Evolutionary conservation across 2,888 invertebrate species (phyloP), one percentile per base, ranked within the genome.

Genomic region (Myopa tessellatipennis): DNA sequence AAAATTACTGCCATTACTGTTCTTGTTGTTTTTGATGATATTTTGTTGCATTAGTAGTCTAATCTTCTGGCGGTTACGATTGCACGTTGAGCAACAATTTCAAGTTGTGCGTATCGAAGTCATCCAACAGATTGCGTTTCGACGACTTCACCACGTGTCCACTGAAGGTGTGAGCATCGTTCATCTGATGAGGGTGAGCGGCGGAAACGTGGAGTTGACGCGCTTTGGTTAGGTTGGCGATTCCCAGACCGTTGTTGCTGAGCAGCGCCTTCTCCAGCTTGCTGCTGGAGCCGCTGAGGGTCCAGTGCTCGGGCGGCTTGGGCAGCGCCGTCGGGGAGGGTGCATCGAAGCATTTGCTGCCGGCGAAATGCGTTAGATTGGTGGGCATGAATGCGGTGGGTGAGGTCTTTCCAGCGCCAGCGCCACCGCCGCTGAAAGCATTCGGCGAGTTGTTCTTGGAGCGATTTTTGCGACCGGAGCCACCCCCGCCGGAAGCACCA

Each of bases 301-400:
- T 92, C 95, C 95, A 96, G 89, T 94, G 94, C 82, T 92, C 91
- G 79, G 95, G 95, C 84, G 95, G 95, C 87, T 93, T 94, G 79
- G 95, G 95, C 85, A 95, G 90, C 81, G 93, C 93, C 83, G 93
- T 92, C 67, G 95, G 94, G 78, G 94, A 92, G 73, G 95, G 95
- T 76, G 95, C 94, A 83, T 94, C 94, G 85, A 94, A 94, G 91
- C 95, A 95, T 89, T 95, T 95, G 87, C 95, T 94, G 86, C 93
- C 95, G 81, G 95, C 95, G 88, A 89, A 90, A 85, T 88, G 89
- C 83, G 88, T 88, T 81, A 89, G 84, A 82, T 87, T 89, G 85
- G 88, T 87, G 86, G 88, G 88, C 85, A 88, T 84, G 80, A 87
- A 84, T 82, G 83, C 83, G 60, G 84, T 83, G 80, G 87, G 88